phyloP scores from a whole-genome alignment of 2,113 vertebrate species.

The Cyprinodon tularosa region DNA sequence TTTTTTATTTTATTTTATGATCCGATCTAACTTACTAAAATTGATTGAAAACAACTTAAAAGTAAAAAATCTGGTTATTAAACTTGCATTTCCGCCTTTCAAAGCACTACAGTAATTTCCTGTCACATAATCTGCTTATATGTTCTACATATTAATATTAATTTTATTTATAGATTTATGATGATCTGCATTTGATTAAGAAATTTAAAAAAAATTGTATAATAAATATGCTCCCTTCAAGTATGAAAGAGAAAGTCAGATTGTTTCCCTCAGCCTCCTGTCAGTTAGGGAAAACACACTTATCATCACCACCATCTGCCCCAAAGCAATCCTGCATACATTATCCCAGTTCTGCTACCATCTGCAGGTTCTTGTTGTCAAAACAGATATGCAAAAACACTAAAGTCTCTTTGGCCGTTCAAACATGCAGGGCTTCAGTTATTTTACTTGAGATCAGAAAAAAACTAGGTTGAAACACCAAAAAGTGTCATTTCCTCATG shows the following conservation, averaged over 20 bases:
- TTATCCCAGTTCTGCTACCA: constrained; percentile 35
- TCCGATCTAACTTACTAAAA: too few relatives aligned
- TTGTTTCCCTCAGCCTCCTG: constrained; percentile 31
- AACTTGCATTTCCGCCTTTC: constrained; percentile 70
- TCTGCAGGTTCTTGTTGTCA: constrained; percentile 28
- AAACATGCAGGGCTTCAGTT: constrained; percentile 1
- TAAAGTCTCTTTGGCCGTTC: constrained; percentile 12
- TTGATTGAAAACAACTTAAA: too few relatives aligned
- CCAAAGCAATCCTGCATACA: constrained; percentile 22
- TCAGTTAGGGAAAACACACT: constrained; percentile 60
- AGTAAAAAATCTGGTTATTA: not conserved
- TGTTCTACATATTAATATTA: not conserved
- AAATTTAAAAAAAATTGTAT: not conserved
- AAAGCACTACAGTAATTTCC: not conserved
- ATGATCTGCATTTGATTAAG: not conserved
- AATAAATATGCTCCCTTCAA: not conserved
- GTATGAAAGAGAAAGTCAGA: constrained; percentile 37
- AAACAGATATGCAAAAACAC: not conserved
- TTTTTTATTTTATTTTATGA: too few relatives aligned
- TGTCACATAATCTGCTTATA: not conserved
- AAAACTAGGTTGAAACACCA: not conserved
- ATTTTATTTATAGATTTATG: not conserved
- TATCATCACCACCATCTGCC: constrained; percentile 55
- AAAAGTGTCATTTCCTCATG: not conserved
- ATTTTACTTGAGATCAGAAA: not conserved